Evolutionary conservation across 1,140 invertebrate genomes (phyloP).

Genomic region (Oreohelix idahoensis): DNA sequence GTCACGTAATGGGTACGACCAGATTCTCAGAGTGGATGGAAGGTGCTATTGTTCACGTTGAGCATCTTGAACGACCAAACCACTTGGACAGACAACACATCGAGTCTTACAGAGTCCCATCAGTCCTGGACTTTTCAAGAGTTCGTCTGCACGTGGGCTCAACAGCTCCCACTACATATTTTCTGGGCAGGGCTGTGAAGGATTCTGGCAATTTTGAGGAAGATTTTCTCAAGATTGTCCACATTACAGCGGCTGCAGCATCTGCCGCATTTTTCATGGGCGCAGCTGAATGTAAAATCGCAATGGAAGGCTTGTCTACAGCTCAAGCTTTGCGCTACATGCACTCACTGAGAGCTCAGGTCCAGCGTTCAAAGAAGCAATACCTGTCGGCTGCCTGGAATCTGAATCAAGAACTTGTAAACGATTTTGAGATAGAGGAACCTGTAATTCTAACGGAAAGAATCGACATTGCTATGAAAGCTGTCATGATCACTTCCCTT

Average conservation of each 20-base stretch:
- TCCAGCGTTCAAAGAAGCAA: slow-evolving; percentile 51
- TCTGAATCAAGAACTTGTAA: slow-evolving; percentile 51
- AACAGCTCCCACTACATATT: slow-evolving; percentile 55
- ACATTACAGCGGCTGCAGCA: slow-evolving; percentile 54
- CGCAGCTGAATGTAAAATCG: slow-evolving; percentile 54
- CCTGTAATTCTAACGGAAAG: slow-evolving; percentile 38
- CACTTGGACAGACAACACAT: slow-evolving; percentile 50
- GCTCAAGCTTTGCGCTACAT: slow-evolving; percentile 55
- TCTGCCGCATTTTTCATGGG: slow-evolving; percentile 56
- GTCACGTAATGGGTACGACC: slow-evolving; percentile 57
- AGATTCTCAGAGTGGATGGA: slow-evolving; percentile 56
- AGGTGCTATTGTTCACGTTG: slow-evolving; percentile 59
- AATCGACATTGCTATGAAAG: slow-evolving; percentile 53
- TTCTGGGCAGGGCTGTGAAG: slow-evolving; percentile 53
- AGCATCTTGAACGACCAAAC: slow-evolving; percentile 54
- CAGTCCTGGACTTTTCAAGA: slow-evolving; percentile 53
- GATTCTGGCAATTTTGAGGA: slow-evolving; percentile 58
- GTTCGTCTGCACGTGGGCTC: slow-evolving; percentile 56
- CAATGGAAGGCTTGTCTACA: slow-evolving; percentile 57
- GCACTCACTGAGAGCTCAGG: slow-evolving; percentile 50
- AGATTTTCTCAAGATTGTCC: slow-evolving; percentile 55
- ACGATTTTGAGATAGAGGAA: slow-evolving; percentile 48
- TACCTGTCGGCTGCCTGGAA: slow-evolving; percentile 59
- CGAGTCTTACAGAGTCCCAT: slow-evolving; percentile 56
- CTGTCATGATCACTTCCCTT: slow-evolving; percentile 53